Evolutionary conservation across 2,888 invertebrate genomes (phyloP).

Genomic region (Zhengitettix transpicula): DNA sequence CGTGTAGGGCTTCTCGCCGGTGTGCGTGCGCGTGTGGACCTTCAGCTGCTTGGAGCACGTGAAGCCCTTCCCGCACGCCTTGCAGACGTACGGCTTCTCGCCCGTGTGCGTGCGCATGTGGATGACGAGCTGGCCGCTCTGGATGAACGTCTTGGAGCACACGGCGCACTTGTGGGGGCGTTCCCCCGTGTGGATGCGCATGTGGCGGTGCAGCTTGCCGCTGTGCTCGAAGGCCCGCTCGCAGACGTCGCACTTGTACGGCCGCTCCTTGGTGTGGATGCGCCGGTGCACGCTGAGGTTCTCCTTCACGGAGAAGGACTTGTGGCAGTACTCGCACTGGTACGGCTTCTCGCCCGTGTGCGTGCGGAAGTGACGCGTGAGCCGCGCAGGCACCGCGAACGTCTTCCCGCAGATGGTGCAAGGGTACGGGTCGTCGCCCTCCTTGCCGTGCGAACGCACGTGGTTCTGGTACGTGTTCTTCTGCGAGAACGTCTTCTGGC

Average conservation of each 20-base stretch:
- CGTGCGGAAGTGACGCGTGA: conserved; percentile 71
- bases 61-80: conserved; percentile 75
- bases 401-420: conserved; percentile 84
- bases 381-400: conserved; percentile 75
- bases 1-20: conserved; percentile 79
- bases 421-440: conserved; percentile 55
- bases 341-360: conserved; percentile 85
- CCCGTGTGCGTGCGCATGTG: conserved; percentile 79
- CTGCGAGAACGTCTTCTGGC: conserved; percentile 57
- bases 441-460: conserved; percentile 44
- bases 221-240: conserved; percentile 81
- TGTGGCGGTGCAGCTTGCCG: conserved; percentile 77
- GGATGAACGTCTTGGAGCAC: conserved; percentile 79
- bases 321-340: conserved; percentile 81
- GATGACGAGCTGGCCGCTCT: conserved; percentile 78
- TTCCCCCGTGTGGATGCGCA: conserved; percentile 81
- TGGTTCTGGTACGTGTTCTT: conserved; percentile 59
- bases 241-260: conserved; percentile 78
- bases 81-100: conserved; percentile 41
- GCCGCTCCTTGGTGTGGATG: conserved; percentile 82
- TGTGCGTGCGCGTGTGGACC: conserved; percentile 80
- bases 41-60: conserved; percentile 84
- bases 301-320: conserved; percentile 84
- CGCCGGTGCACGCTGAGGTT: conserved; percentile 75
- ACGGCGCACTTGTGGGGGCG: conserved; percentile 71